A percentile compares a stretch with the other conserved stretches of the same genome.
Evolutionary conservation across 2,888 invertebrate species (phyloP).

Genomic region (Lithophane leautieri): DNA sequence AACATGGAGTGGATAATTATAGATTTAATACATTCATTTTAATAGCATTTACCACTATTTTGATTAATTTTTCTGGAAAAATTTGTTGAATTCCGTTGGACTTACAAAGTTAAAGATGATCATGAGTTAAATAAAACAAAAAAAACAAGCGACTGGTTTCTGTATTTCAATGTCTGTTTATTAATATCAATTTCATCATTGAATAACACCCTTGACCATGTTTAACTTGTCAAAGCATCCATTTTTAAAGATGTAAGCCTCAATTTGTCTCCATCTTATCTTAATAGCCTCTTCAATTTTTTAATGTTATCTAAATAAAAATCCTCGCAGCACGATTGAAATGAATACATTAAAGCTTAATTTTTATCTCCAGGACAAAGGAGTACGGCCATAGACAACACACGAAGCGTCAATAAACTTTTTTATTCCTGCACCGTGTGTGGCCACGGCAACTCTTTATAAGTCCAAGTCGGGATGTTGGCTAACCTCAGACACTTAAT

Average conservation of each 20-base stretch:
- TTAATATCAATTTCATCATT: background rate
- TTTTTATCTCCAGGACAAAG: conserved; percentile 66
- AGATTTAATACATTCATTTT: background rate
- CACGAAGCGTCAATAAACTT: conserved; percentile 64
- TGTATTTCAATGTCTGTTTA: background rate
- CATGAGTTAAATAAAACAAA: background rate
- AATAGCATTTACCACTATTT: background rate
- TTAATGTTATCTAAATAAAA: conserved; percentile 60
- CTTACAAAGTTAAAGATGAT: background rate
- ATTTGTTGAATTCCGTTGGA: too few relatives aligned
- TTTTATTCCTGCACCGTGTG: conserved; percentile 76
- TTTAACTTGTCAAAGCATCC: conserved; percentile 22
- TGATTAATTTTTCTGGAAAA: too few relatives aligned
- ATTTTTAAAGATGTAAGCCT: conserved; percentile 9
- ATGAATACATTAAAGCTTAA: conserved; percentile 61
- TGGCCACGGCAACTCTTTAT: conserved; percentile 76
- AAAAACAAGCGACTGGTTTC: background rate
- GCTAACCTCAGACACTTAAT: conserved; percentile 78
- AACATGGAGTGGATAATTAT: background rate
- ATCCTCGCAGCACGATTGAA: conserved; percentile 60
- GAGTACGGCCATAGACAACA: conserved; percentile 63
- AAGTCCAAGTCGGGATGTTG: conserved; percentile 77
- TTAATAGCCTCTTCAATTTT: conserved; percentile 54
- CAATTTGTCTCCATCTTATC: conserved; percentile 52
- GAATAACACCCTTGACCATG: conserved; percentile 1